Evolutionary conservation across 2,113 vertebrate species (phyloP), one percentile per base, ranked within the genome.

Genomic region (Varanus komodoensis): DNA sequence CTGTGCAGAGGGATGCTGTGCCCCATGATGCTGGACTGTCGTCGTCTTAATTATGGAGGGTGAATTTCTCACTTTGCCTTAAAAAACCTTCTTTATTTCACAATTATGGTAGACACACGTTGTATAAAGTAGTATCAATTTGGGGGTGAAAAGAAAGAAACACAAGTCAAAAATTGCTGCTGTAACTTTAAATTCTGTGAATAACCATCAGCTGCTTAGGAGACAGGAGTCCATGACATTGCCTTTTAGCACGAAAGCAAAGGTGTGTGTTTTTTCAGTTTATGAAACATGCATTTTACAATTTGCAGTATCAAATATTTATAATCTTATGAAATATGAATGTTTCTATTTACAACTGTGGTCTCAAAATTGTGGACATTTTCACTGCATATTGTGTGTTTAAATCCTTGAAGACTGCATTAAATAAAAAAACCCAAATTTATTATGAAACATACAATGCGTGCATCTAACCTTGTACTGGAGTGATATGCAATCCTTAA

Each of bases 11-110:
- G 23, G 48, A 32, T 87, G n/a, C 82, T 38, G 86, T 86, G 19
- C 71, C 69, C 71, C 69, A 69, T 81, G 48, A 64, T 86, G 69
- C 90, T 69, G 73, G 68, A 92, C 67, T 44, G 79, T 54, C 34
- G 74, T 68, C 74, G 80, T 83, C 89, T 88, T 80, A 87, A 90
- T 89, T 90, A 93, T 81, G 73, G 80, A 91, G 78, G 44, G 68
- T 23, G 78, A 95, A 93, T 92, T 94, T 94, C 94, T 97, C 94
- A 95, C 96, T 97, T 97, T 98, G 97, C 97, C 97, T 98, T 98
- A 97, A 98, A 96, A 96, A 92, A 89, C 83, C 95, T 93, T 95
- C 95, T 96, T 95, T 92, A 94, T 95, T 96, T 97, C 93, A 92
- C 93, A 91, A 93, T 92, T 89, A 14, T 87, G 81, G 57, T 92